Percentiles rank a stretch among this genome's conserved stretches.
Conservation (phyloP, 2,113 vertebrate genomes). For the Notarius lentiginosus region DNA sequence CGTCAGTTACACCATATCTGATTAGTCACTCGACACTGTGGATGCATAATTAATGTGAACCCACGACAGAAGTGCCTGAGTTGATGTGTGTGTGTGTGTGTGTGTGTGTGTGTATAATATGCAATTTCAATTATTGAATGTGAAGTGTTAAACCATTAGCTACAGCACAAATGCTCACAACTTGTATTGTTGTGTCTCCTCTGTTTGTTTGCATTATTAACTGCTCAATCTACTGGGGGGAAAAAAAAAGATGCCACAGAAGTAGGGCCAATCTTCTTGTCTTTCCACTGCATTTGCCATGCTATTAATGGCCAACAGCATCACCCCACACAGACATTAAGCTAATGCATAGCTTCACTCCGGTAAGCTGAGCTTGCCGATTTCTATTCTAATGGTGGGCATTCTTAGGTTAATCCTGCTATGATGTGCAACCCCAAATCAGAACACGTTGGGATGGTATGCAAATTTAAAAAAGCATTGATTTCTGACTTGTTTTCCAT, state of each 20-base stretch:
- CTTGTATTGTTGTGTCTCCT: conserved; percentile 16
- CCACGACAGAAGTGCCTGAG: conserved; percentile 13
- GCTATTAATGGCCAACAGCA: conserved; percentile 46
- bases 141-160: conserved; percentile 6
- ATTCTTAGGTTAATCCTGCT: conserved; percentile 47
- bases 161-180: conserved; percentile 6
- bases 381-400: conserved; percentile 47
- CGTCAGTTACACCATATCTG: conserved; percentile 34
- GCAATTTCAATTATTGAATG: not conserved
- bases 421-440: conserved; percentile 19
- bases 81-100: not conserved
- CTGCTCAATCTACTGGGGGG: conserved; percentile 30
- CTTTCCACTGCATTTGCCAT: conserved; percentile 48
- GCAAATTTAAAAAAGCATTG: no score
- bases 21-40: conserved; percentile 28
- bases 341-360: conserved; percentile 43
- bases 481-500: no score
- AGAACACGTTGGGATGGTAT: no score
- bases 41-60: conserved; percentile 46
- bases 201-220: conserved; percentile 38
- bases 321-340: conserved; percentile 40
- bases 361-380: conserved; percentile 42
- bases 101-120: not conserved
- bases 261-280: conserved; percentile 36
- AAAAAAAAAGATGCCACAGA: conserved; percentile 18